phyloP scores from a whole-genome alignment of 2,797 vertebrate genomes.

The Danio albolineatus region DNA sequence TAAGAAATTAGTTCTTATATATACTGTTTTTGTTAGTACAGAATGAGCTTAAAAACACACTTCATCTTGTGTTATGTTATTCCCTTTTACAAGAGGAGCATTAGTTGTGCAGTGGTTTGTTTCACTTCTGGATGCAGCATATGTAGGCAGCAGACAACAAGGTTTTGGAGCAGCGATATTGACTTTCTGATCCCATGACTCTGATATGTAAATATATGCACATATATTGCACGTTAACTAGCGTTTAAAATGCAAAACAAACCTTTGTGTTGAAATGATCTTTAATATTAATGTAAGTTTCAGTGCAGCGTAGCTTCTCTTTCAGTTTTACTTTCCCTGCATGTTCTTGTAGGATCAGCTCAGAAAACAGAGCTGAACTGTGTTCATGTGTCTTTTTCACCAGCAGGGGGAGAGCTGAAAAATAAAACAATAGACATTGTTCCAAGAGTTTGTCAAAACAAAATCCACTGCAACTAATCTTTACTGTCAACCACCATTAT shows the following conservation, averaged over 20 bases:
- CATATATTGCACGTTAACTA: slow-evolving; percentile 29
- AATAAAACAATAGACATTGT: slow-evolving; percentile 13
- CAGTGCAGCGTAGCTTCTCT: neutral
- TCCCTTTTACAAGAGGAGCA: neutral
- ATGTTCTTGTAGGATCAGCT: neutral
- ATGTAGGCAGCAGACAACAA: slow-evolving; percentile 19
- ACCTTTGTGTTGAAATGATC: slow-evolving; percentile 16
- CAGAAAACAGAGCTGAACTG: slow-evolving; percentile 6
- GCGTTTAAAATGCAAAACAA: slow-evolving; percentile 25
- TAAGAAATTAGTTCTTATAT: too few species aligned
- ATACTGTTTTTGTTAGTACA: neutral
- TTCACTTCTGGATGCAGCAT: slow-evolving; percentile 12
- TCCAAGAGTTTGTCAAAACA: neutral
- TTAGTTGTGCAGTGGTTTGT: neutral
- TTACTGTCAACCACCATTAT: neutral
- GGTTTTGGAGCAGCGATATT: slow-evolving; percentile 2
- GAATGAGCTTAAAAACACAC: neutral
- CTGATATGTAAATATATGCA: slow-evolving; percentile 29
- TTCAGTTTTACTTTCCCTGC: neutral
- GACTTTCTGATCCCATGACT: slow-evolving; percentile 22
- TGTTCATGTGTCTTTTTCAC: slow-evolving; percentile 17
- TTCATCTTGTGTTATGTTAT: neutral
- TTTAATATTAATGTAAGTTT: neutral
- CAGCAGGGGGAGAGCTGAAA: slow-evolving; percentile 59
- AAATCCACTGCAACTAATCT: neutral